These are phyloP conservation scores for Atta colombica DNA, from an alignment of 1,140 invertebrate genomes.

Conservation along the genomic window DNA sequence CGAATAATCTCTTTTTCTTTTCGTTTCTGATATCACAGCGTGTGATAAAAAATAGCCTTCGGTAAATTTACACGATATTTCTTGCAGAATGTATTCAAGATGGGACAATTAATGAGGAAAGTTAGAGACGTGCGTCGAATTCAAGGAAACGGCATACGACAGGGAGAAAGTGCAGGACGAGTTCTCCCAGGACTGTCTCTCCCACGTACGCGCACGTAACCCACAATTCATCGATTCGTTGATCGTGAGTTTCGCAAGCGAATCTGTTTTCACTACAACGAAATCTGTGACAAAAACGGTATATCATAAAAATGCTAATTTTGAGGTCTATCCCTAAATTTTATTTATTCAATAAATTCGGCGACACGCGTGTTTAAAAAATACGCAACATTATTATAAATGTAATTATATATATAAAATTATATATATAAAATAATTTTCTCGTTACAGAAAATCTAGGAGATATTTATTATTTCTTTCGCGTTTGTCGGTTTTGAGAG, in stretches of 20 bases:
- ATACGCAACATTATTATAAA: neutral
- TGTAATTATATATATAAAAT: no score
- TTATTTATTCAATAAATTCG: neutral
- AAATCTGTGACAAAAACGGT: neutral
- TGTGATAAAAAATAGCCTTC: neutral
- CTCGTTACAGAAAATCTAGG: neutral
- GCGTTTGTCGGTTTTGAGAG: neutral
- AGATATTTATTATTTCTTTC: neutral
- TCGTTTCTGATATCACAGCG: neutral
- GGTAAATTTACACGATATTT: neutral
- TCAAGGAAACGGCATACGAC: conserved; percentile 45
- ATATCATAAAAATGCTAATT: neutral
- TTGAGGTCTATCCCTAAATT: neutral
- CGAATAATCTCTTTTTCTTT: neutral
- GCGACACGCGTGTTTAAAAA: neutral
- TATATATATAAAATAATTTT: neutral
- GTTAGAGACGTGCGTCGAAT: conserved; percentile 58
- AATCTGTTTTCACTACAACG: conserved; percentile 55
- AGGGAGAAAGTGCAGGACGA: conserved; percentile 65
- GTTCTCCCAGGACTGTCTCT: conserved; percentile 55
- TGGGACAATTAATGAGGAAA: conserved; percentile 32
- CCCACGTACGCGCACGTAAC: conserved; percentile 61
- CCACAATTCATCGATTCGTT: conserved; percentile 65
- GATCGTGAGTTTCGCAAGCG: conserved; percentile 60
- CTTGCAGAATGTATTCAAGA: neutral